These are phyloP conservation scores for Brachionus calyciflorus DNA, from an alignment of 1,140 invertebrate species.

Conservation along the genomic window DNA sequence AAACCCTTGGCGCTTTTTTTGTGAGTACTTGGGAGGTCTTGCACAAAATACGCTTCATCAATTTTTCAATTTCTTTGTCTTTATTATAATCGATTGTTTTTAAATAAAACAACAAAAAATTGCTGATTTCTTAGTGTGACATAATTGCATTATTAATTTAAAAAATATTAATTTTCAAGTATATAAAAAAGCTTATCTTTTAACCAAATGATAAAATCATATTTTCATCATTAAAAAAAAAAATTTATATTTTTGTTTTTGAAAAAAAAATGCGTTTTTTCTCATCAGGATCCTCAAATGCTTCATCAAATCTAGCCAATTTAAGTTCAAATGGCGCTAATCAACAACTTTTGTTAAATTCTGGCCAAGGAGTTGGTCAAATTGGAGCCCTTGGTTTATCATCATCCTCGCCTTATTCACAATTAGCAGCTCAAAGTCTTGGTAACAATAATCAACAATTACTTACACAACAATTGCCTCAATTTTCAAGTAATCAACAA, in stretches of 20 bases:
- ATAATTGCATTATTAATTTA: too few relatives aligned
- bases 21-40: too few relatives aligned
- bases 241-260: background rate
- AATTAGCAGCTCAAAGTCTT: background rate
- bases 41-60: too few relatives aligned
- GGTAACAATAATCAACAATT: background rate
- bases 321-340: background rate
- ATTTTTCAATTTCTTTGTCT: too few relatives aligned
- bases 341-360: conserved; percentile 10
- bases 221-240: background rate
- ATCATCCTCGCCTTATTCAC: conserved; percentile 1
- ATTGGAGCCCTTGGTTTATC: background rate
- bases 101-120: too few relatives aligned
- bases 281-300: background rate
- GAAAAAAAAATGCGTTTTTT: conserved; percentile 30
- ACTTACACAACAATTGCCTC: background rate
- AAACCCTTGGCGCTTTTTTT: too few relatives aligned
- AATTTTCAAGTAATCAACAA: conserved; percentile 7
- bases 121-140: too few relatives aligned
- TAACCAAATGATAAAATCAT: too few relatives aligned
- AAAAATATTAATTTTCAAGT: too few relatives aligned
- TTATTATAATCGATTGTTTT: too few relatives aligned
- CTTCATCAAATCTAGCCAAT: background rate
- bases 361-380: background rate
- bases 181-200: too few relatives aligned